These are phyloP conservation scores for Holocentrus rufus DNA, from an alignment of 2,797 vertebrate genomes.

Conservation along the genomic window DNA sequence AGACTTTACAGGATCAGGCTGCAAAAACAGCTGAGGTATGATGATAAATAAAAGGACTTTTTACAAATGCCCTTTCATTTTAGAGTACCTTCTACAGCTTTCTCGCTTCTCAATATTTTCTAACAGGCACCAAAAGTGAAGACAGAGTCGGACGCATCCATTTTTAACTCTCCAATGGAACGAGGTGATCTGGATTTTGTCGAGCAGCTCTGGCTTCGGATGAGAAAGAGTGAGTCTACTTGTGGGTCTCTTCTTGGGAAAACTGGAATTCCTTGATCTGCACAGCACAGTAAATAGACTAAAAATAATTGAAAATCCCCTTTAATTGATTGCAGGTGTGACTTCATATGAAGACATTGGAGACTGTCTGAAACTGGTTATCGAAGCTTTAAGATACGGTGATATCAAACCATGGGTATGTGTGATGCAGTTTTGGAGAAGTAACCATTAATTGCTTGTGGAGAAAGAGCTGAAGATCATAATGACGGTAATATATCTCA, in stretches of 20 bases:
- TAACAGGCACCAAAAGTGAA: slow-evolving; percentile 76
- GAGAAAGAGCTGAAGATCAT: not conserved
- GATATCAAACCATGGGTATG: slow-evolving; percentile 95
- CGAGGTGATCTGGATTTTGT: slow-evolving; percentile 94
- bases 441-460: not conserved
- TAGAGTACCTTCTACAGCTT: not conserved
- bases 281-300: not conserved
- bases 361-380: slow-evolving; percentile 87
- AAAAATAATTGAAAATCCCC: not conserved
- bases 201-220: slow-evolving; percentile 93
- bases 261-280: not conserved
- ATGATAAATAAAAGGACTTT: not conserved
- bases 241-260: not conserved
- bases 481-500: not conserved
- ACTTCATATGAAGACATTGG: slow-evolving; percentile 90
- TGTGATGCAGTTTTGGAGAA: slow-evolving; percentile 26
- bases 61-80: not conserved
- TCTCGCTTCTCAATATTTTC: not conserved
- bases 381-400: slow-evolving; percentile 84
- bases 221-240: slow-evolving; percentile 87
- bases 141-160: slow-evolving; percentile 77
- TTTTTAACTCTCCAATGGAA: slow-evolving; percentile 84
- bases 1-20: slow-evolving; percentile 75
- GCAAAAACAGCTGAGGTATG: slow-evolving; percentile 81
- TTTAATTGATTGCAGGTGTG: slow-evolving; percentile 81